phyloP scores from a whole-genome alignment of 35 echinoderm and acorn worm species.

The Anneissia japonica region DNA sequence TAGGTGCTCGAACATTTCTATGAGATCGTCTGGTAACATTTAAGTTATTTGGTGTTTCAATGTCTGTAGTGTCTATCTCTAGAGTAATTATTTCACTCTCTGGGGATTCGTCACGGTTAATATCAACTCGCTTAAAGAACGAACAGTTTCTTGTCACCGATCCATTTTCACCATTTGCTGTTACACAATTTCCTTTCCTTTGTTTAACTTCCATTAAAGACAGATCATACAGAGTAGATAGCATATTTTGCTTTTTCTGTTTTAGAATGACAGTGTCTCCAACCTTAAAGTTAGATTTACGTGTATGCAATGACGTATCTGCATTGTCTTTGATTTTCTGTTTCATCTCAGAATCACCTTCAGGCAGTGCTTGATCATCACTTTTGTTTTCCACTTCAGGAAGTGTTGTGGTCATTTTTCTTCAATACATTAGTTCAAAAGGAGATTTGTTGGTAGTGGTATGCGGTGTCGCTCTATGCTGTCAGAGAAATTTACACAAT shows the following conservation, averaged over 20 bases:
- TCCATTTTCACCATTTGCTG: constrained; percentile 15
- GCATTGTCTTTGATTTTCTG: constrained; percentile 59
- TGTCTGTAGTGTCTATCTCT: no score
- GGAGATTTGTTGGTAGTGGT: constrained; percentile 37
- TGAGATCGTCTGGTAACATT: no score
- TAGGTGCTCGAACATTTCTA: no score
- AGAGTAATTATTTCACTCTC: no score
- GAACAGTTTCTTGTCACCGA: background rate
- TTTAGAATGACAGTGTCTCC: constrained; percentile 32
- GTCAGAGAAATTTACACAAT: constrained; percentile 51
- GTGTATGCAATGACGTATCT: constrained; percentile 39
- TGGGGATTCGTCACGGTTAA: no score
- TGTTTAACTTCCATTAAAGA: constrained; percentile 7
- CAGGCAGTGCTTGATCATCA: constrained; percentile 21
- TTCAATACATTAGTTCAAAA: constrained; percentile 40
- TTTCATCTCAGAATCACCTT: constrained; percentile 41
- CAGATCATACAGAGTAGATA: constrained; percentile 19
- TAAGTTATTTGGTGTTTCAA: no score
- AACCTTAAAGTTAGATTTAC: constrained; percentile 6
- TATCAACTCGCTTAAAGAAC: no score
- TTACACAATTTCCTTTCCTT: constrained; percentile 20
- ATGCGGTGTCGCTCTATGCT: constrained; percentile 60
- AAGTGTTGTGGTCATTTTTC: constrained; percentile 35
- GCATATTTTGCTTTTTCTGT: constrained; percentile 21
- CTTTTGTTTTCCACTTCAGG: background rate